Base-by-base conservation (phyloP, 2,113 vertebrate species). In the Colistium nudipinnis region DNA sequence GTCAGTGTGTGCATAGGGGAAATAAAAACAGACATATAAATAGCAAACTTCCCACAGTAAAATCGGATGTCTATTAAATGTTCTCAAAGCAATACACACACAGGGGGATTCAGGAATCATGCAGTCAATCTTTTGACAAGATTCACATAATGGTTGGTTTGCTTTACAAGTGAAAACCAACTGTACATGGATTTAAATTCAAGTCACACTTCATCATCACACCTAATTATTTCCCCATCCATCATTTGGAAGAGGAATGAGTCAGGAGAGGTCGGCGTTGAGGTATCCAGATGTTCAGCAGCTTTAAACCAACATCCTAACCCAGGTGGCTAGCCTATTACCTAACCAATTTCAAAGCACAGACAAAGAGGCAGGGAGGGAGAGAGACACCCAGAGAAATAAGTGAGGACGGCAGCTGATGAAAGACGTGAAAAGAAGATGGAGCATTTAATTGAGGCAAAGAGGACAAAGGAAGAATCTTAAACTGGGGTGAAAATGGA, bases 221-320 rank as follows among this genome's bases (percentile, higher is more conserved):
- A 62, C 69, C 49, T 80, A 56, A 74, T 87, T 85, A 79, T 81
- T 80, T 74, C 69, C 52, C 33, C 47, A 35, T 62, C 51, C 70
- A 60, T 81, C 30, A 28, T 52, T 87, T 72, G 44, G 53, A 7
- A 49, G 44, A n/a, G 27, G 30, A 76, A 48, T 12, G 24, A 35
- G 73, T 74, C 41, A 43, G 59, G 38, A 45, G 73, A 60, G 66
- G 79, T 79, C 74, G 77, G 63, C 62, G 51, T 55, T 78, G 71
- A 85, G 74, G 39, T 13, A 30, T 62, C 74, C 66, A 85, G 71
- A 82, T 88, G 78, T 84, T 78, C 68, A 57, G 59, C 52, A 48
- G 39, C 52, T 78, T 17, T 61, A 54, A 71, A 56, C 27, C 19
- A 38, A 54, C 30, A 31, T 64, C 49, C 47, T 25, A 56, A 71